These are phyloP conservation scores for Andrena hattorfiana DNA, from an alignment of 2,888 invertebrate species.

Conservation along the genomic window DNA sequence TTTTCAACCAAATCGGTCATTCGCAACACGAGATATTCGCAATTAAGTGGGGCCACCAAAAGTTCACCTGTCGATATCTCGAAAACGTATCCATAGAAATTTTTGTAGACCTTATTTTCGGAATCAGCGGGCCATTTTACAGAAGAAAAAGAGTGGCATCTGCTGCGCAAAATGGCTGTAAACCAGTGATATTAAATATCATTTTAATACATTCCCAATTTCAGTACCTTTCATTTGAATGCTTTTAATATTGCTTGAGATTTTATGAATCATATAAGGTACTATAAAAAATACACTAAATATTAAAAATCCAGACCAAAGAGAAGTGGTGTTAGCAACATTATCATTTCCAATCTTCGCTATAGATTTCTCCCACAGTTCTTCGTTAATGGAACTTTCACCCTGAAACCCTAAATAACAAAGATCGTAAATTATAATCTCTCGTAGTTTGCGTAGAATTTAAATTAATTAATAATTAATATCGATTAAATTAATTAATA, in stretches of 20 bases:
- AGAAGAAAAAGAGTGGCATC: too few species aligned
- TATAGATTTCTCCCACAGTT: slow-evolving; percentile 82
- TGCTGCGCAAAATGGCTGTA: too few species aligned
- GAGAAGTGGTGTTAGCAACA: slow-evolving; percentile 20
- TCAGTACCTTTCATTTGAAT: slow-evolving; percentile 72
- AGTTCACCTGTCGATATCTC: too few species aligned
- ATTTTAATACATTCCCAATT: neutral
- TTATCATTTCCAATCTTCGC: slow-evolving; percentile 77
- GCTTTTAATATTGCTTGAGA: slow-evolving; percentile 74
- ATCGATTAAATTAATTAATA: too few species aligned
- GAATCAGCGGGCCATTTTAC: too few species aligned
- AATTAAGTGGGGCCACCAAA: too few species aligned
- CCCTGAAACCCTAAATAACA: slow-evolving; percentile 71
- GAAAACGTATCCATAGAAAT: too few species aligned
- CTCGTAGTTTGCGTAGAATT: too few species aligned
- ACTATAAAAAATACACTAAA: slow-evolving; percentile 93
- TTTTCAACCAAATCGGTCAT: too few species aligned
- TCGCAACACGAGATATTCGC: too few species aligned
- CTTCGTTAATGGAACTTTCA: slow-evolving; percentile 80
- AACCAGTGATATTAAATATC: neutral
- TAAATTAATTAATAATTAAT: too few species aligned
- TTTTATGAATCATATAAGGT: slow-evolving; percentile 90
- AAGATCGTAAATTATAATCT: slow-evolving; percentile 5
- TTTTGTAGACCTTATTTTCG: too few species aligned
- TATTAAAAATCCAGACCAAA: slow-evolving; percentile 60